Evolutionary conservation across 2,113 vertebrate species (phyloP).

Genomic region (Cettia cetti): DNA sequence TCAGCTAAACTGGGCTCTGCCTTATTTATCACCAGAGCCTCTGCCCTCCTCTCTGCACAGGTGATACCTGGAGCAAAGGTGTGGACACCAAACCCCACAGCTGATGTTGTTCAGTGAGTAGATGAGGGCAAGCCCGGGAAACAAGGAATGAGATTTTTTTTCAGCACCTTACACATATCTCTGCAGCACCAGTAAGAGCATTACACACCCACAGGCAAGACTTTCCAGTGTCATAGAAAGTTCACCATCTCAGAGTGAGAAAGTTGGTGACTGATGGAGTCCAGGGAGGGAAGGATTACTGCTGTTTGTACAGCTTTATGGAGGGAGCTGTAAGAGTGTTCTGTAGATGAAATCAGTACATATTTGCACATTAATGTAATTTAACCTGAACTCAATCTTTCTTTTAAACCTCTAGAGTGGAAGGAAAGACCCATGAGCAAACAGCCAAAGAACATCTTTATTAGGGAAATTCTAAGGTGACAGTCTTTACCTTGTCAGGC

Average conservation of each 20-base stretch:
- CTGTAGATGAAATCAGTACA: conserved; percentile 53
- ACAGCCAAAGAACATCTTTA: conserved; percentile 21
- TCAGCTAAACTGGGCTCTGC: not conserved
- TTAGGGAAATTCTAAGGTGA: not conserved
- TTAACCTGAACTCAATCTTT: conserved; percentile 41
- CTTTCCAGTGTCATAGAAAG: not conserved
- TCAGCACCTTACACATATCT: not conserved
- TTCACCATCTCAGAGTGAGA: not conserved
- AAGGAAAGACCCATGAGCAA: conserved; percentile 25
- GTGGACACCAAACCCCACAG: not conserved
- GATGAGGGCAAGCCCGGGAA: not conserved
- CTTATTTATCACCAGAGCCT: too few relatives aligned
- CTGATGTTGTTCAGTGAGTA: not conserved
- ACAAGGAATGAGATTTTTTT: not conserved
- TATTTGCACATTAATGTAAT: conserved; percentile 61
- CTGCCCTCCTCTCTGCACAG: not conserved
- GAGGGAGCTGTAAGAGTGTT: conserved; percentile 23
- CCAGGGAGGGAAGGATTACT: conserved; percentile 9
- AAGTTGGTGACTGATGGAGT: conserved; percentile 22
- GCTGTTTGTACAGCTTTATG: conserved; percentile 50
- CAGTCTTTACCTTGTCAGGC: not conserved
- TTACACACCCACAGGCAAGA: not conserved
- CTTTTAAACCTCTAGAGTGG: conserved; percentile 25
- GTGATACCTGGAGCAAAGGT: accelerated
- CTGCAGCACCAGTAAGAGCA: not conserved